Evolutionary conservation across 2,797 vertebrate species (phyloP).

Genomic region (Brachyrhaphis roseni): DNA sequence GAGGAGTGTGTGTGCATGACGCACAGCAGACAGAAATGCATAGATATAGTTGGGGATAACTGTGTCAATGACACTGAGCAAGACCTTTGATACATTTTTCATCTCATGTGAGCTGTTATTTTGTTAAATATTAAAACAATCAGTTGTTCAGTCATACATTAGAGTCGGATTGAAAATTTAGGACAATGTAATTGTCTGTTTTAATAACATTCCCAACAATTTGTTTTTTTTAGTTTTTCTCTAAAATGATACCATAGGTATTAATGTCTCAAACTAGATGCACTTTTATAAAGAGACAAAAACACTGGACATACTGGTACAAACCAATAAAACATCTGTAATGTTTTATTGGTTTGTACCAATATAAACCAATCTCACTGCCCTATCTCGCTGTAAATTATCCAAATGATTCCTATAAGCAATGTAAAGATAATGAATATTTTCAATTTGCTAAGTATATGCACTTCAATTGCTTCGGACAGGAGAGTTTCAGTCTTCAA

Average conservation of each 20-base stretch:
- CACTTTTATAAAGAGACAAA: neutral
- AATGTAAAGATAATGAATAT: neutral
- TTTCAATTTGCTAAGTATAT: neutral
- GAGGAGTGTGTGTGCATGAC: neutral
- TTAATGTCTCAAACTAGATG: neutral
- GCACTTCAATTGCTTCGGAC: neutral
- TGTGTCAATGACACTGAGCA: conserved; percentile 10
- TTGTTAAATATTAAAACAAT: conserved; percentile 6
- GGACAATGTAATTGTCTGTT: neutral
- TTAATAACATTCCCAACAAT: neutral
- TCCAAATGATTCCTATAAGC: neutral
- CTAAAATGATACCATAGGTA: neutral
- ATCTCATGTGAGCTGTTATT: conserved; percentile 12
- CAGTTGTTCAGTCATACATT: conserved; percentile 3
- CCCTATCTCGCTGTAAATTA: neutral
- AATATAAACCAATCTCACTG: too few species aligned
- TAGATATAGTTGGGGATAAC: neutral
- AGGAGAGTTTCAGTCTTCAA: conserved; percentile 9
- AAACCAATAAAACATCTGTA: neutral
- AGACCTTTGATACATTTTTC: neutral
- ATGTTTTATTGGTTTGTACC: neutral
- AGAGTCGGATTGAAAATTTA: conserved; percentile 8
- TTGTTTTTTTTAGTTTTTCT: neutral
- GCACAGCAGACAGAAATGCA: neutral
- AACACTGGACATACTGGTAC: neutral